Percentiles rank a stretch among this genome's conserved stretches.
Conservation (phyloP, 1,140 invertebrate genomes). For the Zaprionus taronus region DNA sequence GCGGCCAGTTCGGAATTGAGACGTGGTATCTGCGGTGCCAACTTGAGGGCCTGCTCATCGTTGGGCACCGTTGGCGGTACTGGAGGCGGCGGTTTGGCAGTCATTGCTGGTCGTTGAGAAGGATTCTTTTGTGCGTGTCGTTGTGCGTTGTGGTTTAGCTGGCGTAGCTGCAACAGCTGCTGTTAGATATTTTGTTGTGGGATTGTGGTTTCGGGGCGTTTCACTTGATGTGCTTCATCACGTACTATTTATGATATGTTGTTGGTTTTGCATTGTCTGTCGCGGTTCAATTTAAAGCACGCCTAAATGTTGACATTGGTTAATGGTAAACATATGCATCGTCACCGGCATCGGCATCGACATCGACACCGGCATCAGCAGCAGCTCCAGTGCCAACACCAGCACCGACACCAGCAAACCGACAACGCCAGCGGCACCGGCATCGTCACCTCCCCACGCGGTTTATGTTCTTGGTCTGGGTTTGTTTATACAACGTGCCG, state of each 20-base stretch:
- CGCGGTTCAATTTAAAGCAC: slow-evolving; percentile 50
- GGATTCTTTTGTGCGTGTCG: slow-evolving; percentile 24
- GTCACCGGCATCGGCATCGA: background rate
- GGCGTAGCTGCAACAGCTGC: slow-evolving; percentile 1
- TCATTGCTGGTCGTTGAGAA: slow-evolving; percentile 35
- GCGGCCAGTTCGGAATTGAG: slow-evolving; percentile 79
- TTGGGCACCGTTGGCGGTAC: slow-evolving; percentile 54
- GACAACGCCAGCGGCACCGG: slow-evolving; percentile 2
- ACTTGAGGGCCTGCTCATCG: slow-evolving; percentile 61
- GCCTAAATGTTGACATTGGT: slow-evolving; percentile 68
- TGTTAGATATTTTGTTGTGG: slow-evolving; percentile 9
- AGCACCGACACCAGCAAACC: background rate
- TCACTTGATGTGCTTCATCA: slow-evolving; percentile 64
- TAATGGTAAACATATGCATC: slow-evolving; percentile 58
- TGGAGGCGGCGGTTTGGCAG: slow-evolving; percentile 72
- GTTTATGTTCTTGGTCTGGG: slow-evolving; percentile 45
- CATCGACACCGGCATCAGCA: background rate
- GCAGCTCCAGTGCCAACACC: background rate
- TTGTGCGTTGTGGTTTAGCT: slow-evolving; percentile 55
- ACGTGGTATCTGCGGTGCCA: slow-evolving; percentile 79
- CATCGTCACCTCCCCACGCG: slow-evolving; percentile 10
- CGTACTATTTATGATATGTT: slow-evolving; percentile 46
- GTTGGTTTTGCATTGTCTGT: slow-evolving; percentile 37
- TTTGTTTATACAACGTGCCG: slow-evolving; percentile 82
- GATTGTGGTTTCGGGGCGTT: slow-evolving; percentile 21